Percentiles rank a stretch among this genome's conserved stretches.
Evolutionary conservation across 2,888 invertebrate species (phyloP).

Genomic region (Hirtodrosophila alboralis): DNA sequence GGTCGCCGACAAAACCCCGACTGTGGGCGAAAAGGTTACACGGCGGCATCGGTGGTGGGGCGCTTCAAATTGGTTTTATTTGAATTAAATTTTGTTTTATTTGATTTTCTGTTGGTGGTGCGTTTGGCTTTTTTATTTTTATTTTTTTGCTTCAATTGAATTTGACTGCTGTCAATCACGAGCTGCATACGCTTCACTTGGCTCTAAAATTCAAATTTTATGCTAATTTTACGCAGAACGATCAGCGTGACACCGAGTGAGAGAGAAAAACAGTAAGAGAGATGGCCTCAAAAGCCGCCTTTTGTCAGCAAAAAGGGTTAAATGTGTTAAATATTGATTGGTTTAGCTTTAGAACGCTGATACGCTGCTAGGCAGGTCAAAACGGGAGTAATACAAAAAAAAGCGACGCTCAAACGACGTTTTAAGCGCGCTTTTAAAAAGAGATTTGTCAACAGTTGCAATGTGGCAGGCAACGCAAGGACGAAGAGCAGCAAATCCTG

Average conservation of each 20-base stretch:
- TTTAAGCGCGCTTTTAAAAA: conserved; percentile 78
- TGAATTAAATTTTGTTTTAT: conserved; percentile 78
- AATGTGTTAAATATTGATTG: conserved; percentile 79
- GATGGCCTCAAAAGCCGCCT: conserved; percentile 40
- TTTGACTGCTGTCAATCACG: conserved; percentile 79
- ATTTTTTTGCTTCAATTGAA: conserved; percentile 69
- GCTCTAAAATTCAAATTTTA: conserved; percentile 78
- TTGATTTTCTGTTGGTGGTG: conserved; percentile 53
- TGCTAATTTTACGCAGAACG: conserved; percentile 75
- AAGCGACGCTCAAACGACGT: conserved; percentile 68
- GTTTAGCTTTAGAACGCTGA: conserved; percentile 59
- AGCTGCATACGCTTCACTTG: conserved; percentile 77
- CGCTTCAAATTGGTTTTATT: conserved; percentile 72
- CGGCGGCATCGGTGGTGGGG: conserved; percentile 12
- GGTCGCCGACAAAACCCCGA: conserved; percentile 62
- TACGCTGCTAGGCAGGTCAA: conserved; percentile 39
- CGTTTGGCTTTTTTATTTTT: conserved; percentile 24
- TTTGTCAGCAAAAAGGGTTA: conserved; percentile 67
- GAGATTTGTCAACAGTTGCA: conserved; percentile 79
- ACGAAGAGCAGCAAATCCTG: conserved; percentile 17
- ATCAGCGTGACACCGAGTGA: conserved; percentile 47
- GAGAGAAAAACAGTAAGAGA: conserved; percentile 19
- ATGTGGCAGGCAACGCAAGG: conserved; percentile 47
- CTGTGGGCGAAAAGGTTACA: conserved; percentile 53
- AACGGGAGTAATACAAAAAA: conserved; percentile 21